Conservation (phyloP, 2,888 invertebrate genomes). For the Furcula furcula region DNA sequence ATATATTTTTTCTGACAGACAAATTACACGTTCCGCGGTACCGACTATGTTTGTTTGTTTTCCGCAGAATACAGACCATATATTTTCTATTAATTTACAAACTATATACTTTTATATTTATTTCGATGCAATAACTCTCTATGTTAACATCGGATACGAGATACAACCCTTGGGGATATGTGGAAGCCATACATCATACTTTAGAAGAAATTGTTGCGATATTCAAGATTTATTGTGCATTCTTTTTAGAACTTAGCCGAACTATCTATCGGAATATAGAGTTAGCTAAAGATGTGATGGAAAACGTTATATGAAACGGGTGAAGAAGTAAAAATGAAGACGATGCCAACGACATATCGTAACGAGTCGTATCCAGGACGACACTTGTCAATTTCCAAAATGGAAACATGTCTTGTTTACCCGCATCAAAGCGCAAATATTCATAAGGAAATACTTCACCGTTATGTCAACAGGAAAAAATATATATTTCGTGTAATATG, state of each 20-base stretch:
- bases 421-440: conserved; percentile 7
- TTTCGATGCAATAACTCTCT: neutral
- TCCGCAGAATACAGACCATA: too few relatives aligned
- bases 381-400: conserved; percentile 23
- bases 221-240: neutral
- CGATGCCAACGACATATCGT: conserved; percentile 4
- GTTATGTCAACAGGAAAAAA: conserved; percentile 1
- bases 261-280: too few relatives aligned
- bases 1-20: too few relatives aligned
- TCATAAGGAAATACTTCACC: neutral
- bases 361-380: conserved; percentile 5
- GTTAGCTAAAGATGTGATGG: too few relatives aligned
- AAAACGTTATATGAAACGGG: too few relatives aligned
- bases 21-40: too few relatives aligned
- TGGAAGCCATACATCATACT: neutral
- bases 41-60: too few relatives aligned
- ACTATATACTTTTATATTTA: neutral
- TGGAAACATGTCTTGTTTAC: conserved; percentile 13
- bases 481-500: neutral
- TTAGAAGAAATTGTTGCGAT: neutral
- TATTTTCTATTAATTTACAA: too few relatives aligned
- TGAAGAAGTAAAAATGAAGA: too few relatives aligned
- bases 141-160: neutral
- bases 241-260: conserved; percentile 1
- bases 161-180: neutral